Percentiles rank a stretch among this genome's conserved stretches.
Evolutionary conservation across 2,797 vertebrate species (phyloP).

Genomic region (Channallabes apus): DNA sequence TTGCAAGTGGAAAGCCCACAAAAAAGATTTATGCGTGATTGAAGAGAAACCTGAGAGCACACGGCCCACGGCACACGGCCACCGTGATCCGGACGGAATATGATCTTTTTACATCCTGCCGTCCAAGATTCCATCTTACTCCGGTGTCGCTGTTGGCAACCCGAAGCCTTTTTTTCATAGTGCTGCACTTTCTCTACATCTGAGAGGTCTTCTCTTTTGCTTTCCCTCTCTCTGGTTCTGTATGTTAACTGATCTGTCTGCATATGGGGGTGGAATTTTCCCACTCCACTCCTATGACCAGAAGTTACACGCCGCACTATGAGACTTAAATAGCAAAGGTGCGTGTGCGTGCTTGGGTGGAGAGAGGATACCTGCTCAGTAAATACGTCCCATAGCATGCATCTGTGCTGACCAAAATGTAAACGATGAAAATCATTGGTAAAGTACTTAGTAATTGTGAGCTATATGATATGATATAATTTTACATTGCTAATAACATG

Average conservation of each 20-base stretch:
- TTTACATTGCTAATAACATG: not conserved
- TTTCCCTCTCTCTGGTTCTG: not conserved
- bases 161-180: constrained; percentile 47
- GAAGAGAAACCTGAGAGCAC: no score
- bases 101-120: constrained; percentile 65
- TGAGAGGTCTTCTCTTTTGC: constrained; percentile 17
- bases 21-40: no score
- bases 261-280: constrained; percentile 21
- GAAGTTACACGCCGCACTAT: not conserved
- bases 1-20: no score
- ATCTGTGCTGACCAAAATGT: not conserved
- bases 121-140: constrained; percentile 61
- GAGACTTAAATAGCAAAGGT: not conserved
- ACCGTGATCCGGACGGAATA: constrained; percentile 35
- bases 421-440: not conserved
- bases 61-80: constrained; percentile 35
- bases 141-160: constrained; percentile 60
- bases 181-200: constrained; percentile 26
- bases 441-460: not conserved
- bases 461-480: not conserved
- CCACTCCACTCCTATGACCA: constrained; percentile 16
- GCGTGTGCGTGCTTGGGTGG: not conserved
- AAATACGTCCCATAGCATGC: not conserved
- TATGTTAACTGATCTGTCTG: constrained; percentile 30
- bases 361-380: not conserved